Conservation (phyloP, 2,113 vertebrate species). For the Sylvia atricapilla region DNA sequence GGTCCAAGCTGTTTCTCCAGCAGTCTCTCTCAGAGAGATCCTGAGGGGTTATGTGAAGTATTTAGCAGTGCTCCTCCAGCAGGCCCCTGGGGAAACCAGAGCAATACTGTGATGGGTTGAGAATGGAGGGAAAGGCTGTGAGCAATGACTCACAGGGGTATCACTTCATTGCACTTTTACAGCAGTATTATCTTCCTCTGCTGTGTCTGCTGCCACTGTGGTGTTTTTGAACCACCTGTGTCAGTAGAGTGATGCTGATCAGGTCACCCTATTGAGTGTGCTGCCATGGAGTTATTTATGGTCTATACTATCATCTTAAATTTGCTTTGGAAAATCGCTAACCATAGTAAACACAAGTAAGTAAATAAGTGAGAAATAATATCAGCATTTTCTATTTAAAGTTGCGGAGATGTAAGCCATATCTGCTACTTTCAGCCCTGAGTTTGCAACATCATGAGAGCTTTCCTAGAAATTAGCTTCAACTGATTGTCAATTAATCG, state of each 20-base stretch:
- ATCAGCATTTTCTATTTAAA: not conserved
- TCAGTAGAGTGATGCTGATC: not conserved
- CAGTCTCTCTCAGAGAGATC: not conserved
- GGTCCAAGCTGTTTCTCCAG: not conserved
- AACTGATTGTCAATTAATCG: not conserved
- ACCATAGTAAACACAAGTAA: not conserved
- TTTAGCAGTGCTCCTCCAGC: not conserved
- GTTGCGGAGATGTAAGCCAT: not conserved
- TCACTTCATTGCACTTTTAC: not conserved
- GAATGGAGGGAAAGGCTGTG: not conserved
- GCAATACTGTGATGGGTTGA: rapidly evolving
- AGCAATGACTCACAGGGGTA: not conserved
- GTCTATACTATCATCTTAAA: not conserved
- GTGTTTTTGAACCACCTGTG: not conserved
- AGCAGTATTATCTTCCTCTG: not conserved
- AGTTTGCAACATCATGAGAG: not conserved
- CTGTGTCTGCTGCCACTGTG: not conserved
- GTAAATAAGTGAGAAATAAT: not conserved
- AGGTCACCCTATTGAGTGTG: not conserved
- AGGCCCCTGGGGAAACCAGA: not conserved
- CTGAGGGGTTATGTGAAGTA: not conserved
- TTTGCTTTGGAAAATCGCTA: not conserved
- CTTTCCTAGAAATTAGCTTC: not conserved
- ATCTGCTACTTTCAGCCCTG: not conserved
- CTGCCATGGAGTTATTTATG: not conserved